phyloP scores from a whole-genome alignment of 2,113 vertebrate genomes.

The Hemicordylus capensis region DNA sequence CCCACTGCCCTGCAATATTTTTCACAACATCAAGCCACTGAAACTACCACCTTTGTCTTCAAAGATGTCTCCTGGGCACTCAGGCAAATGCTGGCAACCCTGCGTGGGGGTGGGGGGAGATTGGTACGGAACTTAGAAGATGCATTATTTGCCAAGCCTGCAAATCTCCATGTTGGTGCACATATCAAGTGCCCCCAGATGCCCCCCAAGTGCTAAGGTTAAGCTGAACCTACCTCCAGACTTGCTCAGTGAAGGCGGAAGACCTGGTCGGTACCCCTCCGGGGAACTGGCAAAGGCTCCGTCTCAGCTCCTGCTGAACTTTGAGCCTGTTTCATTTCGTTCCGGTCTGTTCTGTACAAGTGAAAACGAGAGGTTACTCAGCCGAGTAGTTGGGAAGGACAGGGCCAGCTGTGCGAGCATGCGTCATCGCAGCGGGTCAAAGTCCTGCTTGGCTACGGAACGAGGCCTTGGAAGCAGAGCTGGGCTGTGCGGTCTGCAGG shows the following conservation, averaged over 20 bases:
- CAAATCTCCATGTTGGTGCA: neutral
- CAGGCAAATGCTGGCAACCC: no score
- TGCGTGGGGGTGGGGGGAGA: no score
- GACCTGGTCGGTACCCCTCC: neutral
- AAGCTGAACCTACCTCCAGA: conserved; percentile 37
- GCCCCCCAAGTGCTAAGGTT: neutral
- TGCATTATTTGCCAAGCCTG: no score
- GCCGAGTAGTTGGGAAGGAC: neutral
- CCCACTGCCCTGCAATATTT: no score
- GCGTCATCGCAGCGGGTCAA: conserved; percentile 26
- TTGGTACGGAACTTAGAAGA: no score
- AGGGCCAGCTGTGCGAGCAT: accelerated
- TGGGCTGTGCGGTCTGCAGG: no score
- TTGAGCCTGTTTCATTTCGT: neutral
- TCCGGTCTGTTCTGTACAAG: neutral
- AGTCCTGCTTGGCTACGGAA: neutral
- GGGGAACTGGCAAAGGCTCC: accelerated
- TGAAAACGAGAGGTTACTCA: neutral
- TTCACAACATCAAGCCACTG: no score
- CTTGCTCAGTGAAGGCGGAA: neutral
- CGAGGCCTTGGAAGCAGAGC: no score
- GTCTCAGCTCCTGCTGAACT: neutral
- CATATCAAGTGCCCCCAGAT: neutral
- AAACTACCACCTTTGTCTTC: no score
- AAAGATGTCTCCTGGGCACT: no score